Percentiles rank a stretch among this genome's conserved stretches.
phyloP scores from a whole-genome alignment of 2,888 invertebrate genomes.

The Drosophila koepferae region DNA sequence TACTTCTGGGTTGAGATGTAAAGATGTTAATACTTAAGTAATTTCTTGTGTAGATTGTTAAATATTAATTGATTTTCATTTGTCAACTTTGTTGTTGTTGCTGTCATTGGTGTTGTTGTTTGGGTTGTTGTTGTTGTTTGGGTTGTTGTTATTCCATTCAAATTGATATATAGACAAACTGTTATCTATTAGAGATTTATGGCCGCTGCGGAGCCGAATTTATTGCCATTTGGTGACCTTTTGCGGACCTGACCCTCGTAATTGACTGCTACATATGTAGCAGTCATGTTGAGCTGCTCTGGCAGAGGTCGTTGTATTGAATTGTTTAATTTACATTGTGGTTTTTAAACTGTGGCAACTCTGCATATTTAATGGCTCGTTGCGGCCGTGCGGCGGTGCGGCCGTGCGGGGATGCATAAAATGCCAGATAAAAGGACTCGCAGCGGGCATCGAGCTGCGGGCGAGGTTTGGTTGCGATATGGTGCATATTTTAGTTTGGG shows the following conservation, averaged over 20 bases:
- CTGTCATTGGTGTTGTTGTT: too few relatives aligned
- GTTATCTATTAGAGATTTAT: constrained; percentile 1
- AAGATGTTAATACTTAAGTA: not conserved
- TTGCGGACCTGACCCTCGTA: not conserved
- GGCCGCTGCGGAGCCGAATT: not conserved
- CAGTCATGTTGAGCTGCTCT: constrained; percentile 10
- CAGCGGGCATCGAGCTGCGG: constrained; percentile 4
- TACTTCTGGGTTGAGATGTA: not conserved
- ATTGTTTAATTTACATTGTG: constrained; percentile 64
- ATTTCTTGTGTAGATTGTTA: not conserved
- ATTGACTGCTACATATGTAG: not conserved
- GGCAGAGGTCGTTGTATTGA: constrained; percentile 15
- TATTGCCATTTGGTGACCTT: not conserved
- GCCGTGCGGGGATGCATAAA: constrained; percentile 34
- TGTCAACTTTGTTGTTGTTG: too few relatives aligned
- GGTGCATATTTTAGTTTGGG: constrained; percentile 30
- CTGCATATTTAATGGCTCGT: constrained; percentile 63
- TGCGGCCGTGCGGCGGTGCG: constrained; percentile 33
- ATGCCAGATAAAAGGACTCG: constrained; percentile 17
- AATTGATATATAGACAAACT: constrained; percentile 3
- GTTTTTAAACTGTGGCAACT: constrained; percentile 60
- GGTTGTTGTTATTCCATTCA: too few relatives aligned
- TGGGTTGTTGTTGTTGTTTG: too few relatives aligned
- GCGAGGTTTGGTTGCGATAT: not conserved
- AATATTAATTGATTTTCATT: not conserved